Evolutionary conservation across 2,888 invertebrate genomes (phyloP), one percentile per base, ranked within the genome.

Genomic region (Drosophila yooni): DNA sequence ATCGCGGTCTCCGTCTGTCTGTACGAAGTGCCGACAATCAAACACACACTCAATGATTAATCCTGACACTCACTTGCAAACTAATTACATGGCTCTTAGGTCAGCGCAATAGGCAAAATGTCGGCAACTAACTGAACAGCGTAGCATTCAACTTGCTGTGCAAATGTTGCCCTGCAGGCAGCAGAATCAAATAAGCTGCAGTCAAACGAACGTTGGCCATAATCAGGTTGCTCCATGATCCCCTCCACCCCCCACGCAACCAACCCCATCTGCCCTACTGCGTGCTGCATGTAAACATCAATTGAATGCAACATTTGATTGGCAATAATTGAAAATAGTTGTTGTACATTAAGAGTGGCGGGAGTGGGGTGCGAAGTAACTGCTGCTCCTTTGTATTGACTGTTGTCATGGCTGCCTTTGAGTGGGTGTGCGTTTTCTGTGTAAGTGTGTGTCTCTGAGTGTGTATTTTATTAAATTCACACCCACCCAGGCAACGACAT

Each of bases 291-390:
- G 84, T 89, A 89, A 89, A 90, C 90, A 91, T 85, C 91, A 85
- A 88, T 89, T 90, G 89, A 91, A 90, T 88, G 92, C 91, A 91
- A 88, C 90, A 90, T 92, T 92, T 92, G 92, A 92, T 92, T 92
- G 91, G 91, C 88, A 91, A 92, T 92, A 92, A 92, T 92, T 92
- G 92, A 88, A 90, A 92, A 92, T 91, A 88, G 89, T 91, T 91
- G 90, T 82, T 83, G 84, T 81, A 83, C 76, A 88, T 85, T 84
- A 84, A 81, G 82, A 82, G 75, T 53, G 67, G 10, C 29, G 33
- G 62, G 43, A 25, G 38, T 31, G 36, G 27, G 25, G 34, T 50
- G 43, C 29, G 46, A 21, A 18, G 46, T 13, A 48, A 36, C 25
- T 36, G 36, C 36, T 25, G 53, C 40, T 76, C 67, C 70, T 70